A percentile compares a stretch with the other conserved stretches of the same genome.
These are phyloP conservation scores for Agapornis roseicollis DNA, from an alignment of 2,113 vertebrate genomes.

Conservation along the genomic window DNA sequence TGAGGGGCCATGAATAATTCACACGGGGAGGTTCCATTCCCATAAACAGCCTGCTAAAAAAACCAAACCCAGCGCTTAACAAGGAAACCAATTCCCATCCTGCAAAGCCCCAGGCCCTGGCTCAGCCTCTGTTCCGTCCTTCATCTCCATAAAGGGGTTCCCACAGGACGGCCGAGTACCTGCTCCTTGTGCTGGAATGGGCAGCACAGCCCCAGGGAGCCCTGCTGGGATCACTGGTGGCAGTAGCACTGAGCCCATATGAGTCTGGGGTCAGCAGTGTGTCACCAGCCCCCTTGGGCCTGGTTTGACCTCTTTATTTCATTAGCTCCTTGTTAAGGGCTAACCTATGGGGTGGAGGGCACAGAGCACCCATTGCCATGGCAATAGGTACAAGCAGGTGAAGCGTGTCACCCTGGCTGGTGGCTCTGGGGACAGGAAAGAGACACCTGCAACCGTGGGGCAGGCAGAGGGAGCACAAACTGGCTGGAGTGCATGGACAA, in stretches of 20 bases:
- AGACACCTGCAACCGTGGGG: neutral
- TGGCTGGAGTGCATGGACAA: neutral
- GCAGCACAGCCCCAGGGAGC: rapidly evolving
- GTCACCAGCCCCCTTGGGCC: neutral
- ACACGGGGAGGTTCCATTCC: slow-evolving; percentile 42
- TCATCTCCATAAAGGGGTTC: neutral
- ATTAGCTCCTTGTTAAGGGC: neutral
- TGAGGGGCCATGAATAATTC: slow-evolving; percentile 66
- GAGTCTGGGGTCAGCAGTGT: rapidly evolving
- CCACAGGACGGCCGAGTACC: rapidly evolving
- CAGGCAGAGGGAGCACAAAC: neutral
- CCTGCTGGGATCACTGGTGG: neutral
- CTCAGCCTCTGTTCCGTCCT: neutral
- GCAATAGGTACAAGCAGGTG: neutral
- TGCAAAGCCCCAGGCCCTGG: neutral
- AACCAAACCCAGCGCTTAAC: slow-evolving; percentile 16
- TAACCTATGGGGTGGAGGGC: neutral
- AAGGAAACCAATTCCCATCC: slow-evolving; percentile 25
- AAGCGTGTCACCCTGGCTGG: neutral
- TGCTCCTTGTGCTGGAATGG: rapidly evolving
- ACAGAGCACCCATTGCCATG: neutral
- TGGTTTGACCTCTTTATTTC: neutral
- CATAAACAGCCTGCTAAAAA: slow-evolving; percentile 61
- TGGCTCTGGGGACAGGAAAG: neutral
- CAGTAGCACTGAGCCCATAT: rapidly evolving